These are phyloP conservation scores for Craseonycteris thonglongyai DNA, from an alignment of 2,113 vertebrate species.

Conservation along the genomic window DNA sequence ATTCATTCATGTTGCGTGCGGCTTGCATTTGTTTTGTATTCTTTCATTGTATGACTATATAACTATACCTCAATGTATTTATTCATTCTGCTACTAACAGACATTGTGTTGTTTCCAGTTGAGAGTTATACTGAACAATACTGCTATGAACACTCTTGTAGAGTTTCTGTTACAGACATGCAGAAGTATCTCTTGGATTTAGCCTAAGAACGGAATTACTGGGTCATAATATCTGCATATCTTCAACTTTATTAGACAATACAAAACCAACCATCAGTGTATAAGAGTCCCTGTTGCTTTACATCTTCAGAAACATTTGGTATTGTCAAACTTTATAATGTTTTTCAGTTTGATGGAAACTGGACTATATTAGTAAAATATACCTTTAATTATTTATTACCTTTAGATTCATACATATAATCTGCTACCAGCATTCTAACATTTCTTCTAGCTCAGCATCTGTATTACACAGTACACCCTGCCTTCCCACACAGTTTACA, in stretches of 20 bases:
- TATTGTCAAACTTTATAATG: not conserved
- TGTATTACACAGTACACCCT: not conserved
- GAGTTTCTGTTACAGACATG: not conserved
- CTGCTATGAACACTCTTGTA: not conserved
- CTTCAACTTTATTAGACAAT: not conserved
- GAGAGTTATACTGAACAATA: not conserved
- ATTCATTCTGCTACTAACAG: not conserved
- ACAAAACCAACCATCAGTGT: not conserved
- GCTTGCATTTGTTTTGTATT: not conserved
- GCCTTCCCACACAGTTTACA: not conserved
- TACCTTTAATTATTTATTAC: not conserved
- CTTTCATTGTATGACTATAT: not conserved
- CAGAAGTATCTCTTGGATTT: not conserved
- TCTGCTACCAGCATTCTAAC: not conserved
- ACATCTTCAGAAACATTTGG: not conserved
- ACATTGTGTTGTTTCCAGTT: not conserved
- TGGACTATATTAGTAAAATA: too few species aligned
- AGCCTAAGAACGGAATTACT: not conserved
- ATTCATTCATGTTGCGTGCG: not conserved
- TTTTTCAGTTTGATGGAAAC: not conserved
- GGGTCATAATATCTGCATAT: not conserved
- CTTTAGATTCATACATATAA: not conserved
- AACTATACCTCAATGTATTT: not conserved
- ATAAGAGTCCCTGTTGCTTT: not conserved
- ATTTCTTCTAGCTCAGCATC: not conserved